Evolutionary conservation across 2,888 invertebrate species (phyloP).

Genomic region (Mythimna impura): DNA sequence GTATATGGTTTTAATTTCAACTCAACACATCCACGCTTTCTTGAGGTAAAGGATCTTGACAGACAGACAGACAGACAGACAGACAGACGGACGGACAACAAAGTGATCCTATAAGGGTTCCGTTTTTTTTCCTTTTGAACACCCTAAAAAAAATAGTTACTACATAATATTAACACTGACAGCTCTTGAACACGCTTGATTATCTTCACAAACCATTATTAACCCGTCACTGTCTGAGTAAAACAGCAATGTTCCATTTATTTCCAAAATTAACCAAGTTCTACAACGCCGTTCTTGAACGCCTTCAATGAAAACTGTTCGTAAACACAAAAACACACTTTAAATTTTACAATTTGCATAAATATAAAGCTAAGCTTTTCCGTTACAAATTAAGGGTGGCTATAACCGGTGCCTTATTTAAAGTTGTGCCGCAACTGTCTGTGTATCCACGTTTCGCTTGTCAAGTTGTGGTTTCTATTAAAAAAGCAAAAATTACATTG

Average conservation of each 20-base stretch:
- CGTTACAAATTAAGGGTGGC: conserved; percentile 65
- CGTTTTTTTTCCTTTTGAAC: no score
- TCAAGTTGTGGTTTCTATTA: conserved; percentile 71
- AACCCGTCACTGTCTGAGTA: neutral
- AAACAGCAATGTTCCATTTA: neutral
- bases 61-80: no score
- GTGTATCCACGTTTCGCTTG: conserved; percentile 69
- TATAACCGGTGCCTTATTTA: conserved; percentile 64
- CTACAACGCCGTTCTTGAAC: neutral
- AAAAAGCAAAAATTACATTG: conserved; percentile 76
- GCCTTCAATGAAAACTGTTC: conserved; percentile 17
- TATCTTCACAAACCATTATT: neutral
- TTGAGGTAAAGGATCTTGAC: no score
- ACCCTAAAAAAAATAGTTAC: no score
- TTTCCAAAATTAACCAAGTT: conserved; percentile 4
- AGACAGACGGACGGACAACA: no score
- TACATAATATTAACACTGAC: no score
- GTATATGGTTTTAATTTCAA: no score
- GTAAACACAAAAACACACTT: conserved; percentile 52
- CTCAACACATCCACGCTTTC: no score
- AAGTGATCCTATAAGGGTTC: no score
- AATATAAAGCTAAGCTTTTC: conserved; percentile 52
- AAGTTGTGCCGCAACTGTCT: conserved; percentile 66
- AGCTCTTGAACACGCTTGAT: neutral
- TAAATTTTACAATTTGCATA: conserved; percentile 47